Percentiles rank a stretch among this genome's conserved stretches.
Evolutionary conservation across 1,140 invertebrate species (phyloP).

Genomic region (Yoshiicerus persimilis): DNA sequence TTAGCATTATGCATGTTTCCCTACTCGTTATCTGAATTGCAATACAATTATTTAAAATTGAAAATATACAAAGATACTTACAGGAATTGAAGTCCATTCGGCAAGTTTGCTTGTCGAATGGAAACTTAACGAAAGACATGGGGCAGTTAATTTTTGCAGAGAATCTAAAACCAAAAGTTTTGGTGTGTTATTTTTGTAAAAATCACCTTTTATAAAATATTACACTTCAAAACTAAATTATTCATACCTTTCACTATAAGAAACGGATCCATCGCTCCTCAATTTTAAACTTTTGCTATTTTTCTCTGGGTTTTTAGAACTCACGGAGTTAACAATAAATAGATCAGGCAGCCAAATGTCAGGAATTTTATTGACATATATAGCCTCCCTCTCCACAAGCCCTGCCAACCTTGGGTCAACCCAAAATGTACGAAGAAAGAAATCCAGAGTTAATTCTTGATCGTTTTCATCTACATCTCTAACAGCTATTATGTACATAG

Average conservation of each 20-base stretch:
- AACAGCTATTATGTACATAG: conserved; percentile 28
- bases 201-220: too few relatives aligned
- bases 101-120: conserved; percentile 41
- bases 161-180: background rate
- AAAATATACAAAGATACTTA: conserved; percentile 15
- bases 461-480: conserved; percentile 27
- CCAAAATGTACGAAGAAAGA: conserved; percentile 33
- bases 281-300: conserved; percentile 5
- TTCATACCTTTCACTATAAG: conserved; percentile 29
- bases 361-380: conserved; percentile 28
- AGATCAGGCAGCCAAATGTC: conserved; percentile 40
- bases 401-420: conserved; percentile 28
- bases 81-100: conserved; percentile 34
- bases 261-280: conserved; percentile 25
- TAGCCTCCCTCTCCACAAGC: conserved; percentile 2
- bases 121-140: conserved; percentile 40
- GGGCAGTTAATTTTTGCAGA: conserved; percentile 29
- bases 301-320: background rate
- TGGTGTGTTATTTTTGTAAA: too few relatives aligned
- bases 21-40: background rate
- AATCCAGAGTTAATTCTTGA: conserved; percentile 25
- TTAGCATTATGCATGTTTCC: background rate
- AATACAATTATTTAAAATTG: background rate
- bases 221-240: background rate
- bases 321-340: conserved; percentile 28